phyloP scores from a whole-genome alignment of 1,140 invertebrate genomes.

The Brachystomella parvula region DNA sequence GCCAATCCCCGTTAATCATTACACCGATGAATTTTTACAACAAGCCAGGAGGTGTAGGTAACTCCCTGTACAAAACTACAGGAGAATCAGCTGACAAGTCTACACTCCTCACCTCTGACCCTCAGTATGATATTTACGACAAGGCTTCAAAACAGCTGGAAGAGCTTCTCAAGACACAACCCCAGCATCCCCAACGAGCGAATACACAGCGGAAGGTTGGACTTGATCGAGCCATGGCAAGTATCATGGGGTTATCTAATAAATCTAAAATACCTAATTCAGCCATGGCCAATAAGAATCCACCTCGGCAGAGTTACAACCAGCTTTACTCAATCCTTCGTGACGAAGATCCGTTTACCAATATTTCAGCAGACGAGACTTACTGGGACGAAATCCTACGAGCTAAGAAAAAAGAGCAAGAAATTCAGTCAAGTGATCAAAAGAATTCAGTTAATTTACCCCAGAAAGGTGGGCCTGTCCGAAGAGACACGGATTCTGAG shows the following conservation, averaged over 20 bases:
- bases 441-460: slow-evolving; percentile 27
- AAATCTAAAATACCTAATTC: background rate
- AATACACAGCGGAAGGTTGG: slow-evolving; percentile 31
- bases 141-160: slow-evolving; percentile 60
- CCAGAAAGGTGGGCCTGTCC: no score
- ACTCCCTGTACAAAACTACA: background rate
- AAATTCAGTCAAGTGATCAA: no score
- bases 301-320: background rate
- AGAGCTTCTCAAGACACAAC: slow-evolving; percentile 48
- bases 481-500: no score
- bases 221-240: slow-evolving; percentile 36
- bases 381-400: slow-evolving; percentile 34
- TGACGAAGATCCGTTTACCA: background rate
- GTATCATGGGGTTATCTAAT: slow-evolving; percentile 24
- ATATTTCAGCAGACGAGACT: slow-evolving; percentile 18
- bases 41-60: slow-evolving; percentile 12
- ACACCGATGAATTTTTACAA: slow-evolving; percentile 32
- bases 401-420: slow-evolving; percentile 29
- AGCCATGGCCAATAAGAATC: background rate
- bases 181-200: background rate
- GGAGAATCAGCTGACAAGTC: background rate
- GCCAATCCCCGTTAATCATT: slow-evolving; percentile 25
- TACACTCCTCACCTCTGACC: slow-evolving; percentile 21
- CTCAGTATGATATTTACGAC: slow-evolving; percentile 57
- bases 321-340: background rate